Percentiles rank a stretch among this genome's conserved stretches.
These are phyloP conservation scores for Thyatira batis DNA, from an alignment of 2,888 invertebrate species.

Conservation along the genomic window DNA sequence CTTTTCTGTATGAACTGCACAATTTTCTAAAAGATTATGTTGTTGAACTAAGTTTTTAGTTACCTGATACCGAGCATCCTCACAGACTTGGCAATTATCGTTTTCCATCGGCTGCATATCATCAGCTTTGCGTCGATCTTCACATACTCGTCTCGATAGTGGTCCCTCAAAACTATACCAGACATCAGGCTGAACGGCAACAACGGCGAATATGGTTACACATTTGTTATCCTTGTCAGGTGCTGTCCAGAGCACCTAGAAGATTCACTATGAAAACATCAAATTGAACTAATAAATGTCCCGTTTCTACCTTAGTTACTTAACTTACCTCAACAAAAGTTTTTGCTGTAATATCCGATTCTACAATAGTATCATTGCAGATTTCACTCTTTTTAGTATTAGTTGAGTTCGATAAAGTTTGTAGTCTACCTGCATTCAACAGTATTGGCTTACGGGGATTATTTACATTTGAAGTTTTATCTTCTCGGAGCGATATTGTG, in stretches of 20 bases:
- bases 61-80: slow-evolving; percentile 72
- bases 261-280: not conserved
- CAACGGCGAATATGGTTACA: slow-evolving; percentile 65
- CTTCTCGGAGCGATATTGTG: slow-evolving; percentile 62
- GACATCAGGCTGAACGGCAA: slow-evolving; percentile 65
- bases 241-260: slow-evolving; percentile 63
- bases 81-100: slow-evolving; percentile 60
- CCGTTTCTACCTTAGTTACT: not conserved
- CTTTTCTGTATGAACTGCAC: too few relatives aligned
- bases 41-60: too few relatives aligned
- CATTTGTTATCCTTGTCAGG: slow-evolving; percentile 67
- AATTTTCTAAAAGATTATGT: too few relatives aligned
- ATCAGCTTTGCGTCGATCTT: slow-evolving; percentile 64
- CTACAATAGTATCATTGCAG: slow-evolving; percentile 66
- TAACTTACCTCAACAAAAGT: slow-evolving; percentile 54
- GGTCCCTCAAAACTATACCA: slow-evolving; percentile 71
- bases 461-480: slow-evolving; percentile 46
- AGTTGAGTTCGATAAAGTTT: slow-evolving; percentile 34
- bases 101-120: slow-evolving; percentile 69
- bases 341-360: slow-evolving; percentile 65
- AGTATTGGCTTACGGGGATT: slow-evolving; percentile 55
- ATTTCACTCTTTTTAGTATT: slow-evolving; percentile 35
- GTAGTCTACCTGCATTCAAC: slow-evolving; percentile 53
- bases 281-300: too few relatives aligned
- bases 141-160: slow-evolving; percentile 61